These are phyloP conservation scores for Hartigia nigra DNA, from an alignment of 2,888 invertebrate genomes.

Conservation along the genomic window DNA sequence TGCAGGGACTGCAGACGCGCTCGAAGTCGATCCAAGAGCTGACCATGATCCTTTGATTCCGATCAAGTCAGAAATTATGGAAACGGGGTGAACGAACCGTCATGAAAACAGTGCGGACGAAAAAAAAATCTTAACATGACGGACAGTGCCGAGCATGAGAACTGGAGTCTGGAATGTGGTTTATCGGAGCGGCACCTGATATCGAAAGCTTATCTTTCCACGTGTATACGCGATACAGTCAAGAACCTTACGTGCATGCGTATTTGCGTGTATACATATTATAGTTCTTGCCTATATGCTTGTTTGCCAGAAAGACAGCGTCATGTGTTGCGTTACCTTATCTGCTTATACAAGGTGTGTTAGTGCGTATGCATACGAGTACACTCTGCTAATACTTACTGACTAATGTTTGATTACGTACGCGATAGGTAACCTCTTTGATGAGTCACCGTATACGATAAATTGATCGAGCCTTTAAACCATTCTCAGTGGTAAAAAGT, in stretches of 20 bases:
- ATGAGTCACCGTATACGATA: background rate
- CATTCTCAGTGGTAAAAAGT: background rate
- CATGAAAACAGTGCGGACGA: conserved; percentile 9
- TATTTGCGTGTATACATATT: background rate
- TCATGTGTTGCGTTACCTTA: background rate
- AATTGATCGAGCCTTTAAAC: background rate
- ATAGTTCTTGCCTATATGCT: background rate
- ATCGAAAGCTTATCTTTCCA: conserved; percentile 47
- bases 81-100: conserved; percentile 18
- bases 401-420: background rate
- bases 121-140: conserved; percentile 48
- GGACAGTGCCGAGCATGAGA: conserved; percentile 42
- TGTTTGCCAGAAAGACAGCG: background rate
- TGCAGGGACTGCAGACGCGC: conserved; percentile 41
- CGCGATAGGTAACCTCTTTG: background rate
- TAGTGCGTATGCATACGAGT: background rate
- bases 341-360: background rate
- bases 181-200: conserved; percentile 51
- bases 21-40: conserved; percentile 30
- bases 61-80: conserved; percentile 18
- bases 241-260: background rate
- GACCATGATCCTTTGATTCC: conserved; percentile 17
- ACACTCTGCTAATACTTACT: background rate
- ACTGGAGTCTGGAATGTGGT: conserved; percentile 54
- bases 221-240: background rate